These are phyloP conservation scores for Euplexia lucipara DNA, from an alignment of 2,888 invertebrate genomes.

Conservation along the genomic window DNA sequence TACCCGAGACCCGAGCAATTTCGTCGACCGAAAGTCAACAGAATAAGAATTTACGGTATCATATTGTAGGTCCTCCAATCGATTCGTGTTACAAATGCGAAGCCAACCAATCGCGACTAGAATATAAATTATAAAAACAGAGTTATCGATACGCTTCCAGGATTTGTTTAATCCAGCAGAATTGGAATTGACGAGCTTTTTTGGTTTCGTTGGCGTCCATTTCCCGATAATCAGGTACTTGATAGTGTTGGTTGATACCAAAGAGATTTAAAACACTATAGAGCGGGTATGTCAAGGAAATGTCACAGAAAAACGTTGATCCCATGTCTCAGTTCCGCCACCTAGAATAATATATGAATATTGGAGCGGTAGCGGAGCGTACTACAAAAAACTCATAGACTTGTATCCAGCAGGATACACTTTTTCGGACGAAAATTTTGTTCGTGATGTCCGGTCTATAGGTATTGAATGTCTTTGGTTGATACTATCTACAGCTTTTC, in stretches of 20 bases:
- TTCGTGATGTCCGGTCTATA: no score
- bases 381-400: no score
- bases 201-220: constrained; percentile 21
- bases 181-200: constrained; percentile 18
- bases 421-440: no score
- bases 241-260: not conserved
- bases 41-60: constrained; percentile 25
- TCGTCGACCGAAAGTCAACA: constrained; percentile 4
- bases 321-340: no score
- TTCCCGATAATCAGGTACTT: not conserved
- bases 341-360: no score
- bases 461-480: no score
- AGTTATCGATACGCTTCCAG: constrained; percentile 8
- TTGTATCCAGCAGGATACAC: no score
- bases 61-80: constrained; percentile 1
- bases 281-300: no score
- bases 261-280: no score
- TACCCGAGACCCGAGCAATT: not conserved
- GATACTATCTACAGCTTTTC: no score
- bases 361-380: no score
- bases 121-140: constrained; percentile 33
- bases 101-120: constrained; percentile 34
- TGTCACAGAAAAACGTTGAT: no score
- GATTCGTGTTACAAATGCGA: constrained; percentile 33
- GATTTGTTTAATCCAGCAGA: constrained; percentile 44